Evolutionary conservation across 2,888 invertebrate species (phyloP), one percentile per base, ranked within the genome.

Genomic region (Euphydryas editha): DNA sequence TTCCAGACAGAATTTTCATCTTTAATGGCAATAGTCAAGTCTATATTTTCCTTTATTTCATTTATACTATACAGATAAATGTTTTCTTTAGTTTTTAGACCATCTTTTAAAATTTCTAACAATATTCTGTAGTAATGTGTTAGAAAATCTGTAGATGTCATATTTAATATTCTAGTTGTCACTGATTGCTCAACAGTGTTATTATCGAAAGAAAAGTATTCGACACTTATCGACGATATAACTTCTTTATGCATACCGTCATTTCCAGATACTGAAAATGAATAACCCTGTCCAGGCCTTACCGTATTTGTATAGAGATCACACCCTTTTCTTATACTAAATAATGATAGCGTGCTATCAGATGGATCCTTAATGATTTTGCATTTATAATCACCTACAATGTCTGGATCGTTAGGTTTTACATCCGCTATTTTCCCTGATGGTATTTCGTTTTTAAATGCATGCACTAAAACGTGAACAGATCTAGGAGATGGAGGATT

Each of bases 211-310:
- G 94, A 93, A 59, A 96, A 92, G 79, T 98, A 97, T 81, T 97
- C 96, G 0, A 99, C 95, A 6, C 96, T 96, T 3, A 98, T 95
- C 8, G 96, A 96, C 1, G 98, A 98, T n/a, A 95, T 91, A 0
- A 98, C 98, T 85, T 97, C 96, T 64, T 94, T 94, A 81, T 98
- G 98, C 74, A 95, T 95, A 0, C 99, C 98, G 86, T 99, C 99
- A 82, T 97, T 98, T 1, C 98, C 98, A 10, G 95, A 95, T 0
- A 98, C 95, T 37, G 95, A 96, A 76, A 98, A 93, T 0, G 96
- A 95, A 80, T 96, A 96, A 10, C 96, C 96, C 81, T 95, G 94
- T 21, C 95, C 95, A 55, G 96, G 95, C 71, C 95, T 95, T 67
- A 96, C 94, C 75, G 94, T 93, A 54, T 94, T 95, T 13, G 97